A percentile compares a stretch with the other conserved stretches of the same genome.
phyloP scores from a whole-genome alignment of 2,888 invertebrate genomes.

The Drosophila peninsularis region DNA sequence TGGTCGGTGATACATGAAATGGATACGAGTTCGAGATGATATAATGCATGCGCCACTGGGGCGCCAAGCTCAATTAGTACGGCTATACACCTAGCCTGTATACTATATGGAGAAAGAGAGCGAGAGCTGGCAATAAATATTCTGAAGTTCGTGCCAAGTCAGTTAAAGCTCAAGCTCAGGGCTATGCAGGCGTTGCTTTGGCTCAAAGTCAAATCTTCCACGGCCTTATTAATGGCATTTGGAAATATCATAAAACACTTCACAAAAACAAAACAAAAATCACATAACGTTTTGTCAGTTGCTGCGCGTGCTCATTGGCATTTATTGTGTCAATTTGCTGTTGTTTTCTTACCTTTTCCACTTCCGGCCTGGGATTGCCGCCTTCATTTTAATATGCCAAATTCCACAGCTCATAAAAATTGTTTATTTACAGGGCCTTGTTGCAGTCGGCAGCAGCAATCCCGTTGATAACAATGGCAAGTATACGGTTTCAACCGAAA shows the following conservation, averaged over 20 bases:
- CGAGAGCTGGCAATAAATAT: slow-evolving; percentile 5
- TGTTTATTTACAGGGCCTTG: slow-evolving; percentile 60
- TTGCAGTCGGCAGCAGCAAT: slow-evolving; percentile 73
- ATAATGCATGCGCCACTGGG: slow-evolving; percentile 16
- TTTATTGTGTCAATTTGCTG: slow-evolving; percentile 27
- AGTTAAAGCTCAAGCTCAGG: slow-evolving; percentile 38
- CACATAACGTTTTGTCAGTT: slow-evolving; percentile 20
- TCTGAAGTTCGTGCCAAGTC: slow-evolving; percentile 28
- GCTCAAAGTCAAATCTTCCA: slow-evolving; percentile 29
- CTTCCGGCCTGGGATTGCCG: slow-evolving; percentile 42
- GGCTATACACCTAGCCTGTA: not conserved
- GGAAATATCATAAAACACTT: slow-evolving; percentile 38
- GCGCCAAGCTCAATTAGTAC: slow-evolving; percentile 22
- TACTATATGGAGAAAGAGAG: not conserved
- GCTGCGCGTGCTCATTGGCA: slow-evolving; percentile 38
- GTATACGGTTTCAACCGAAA: slow-evolving; percentile 78
- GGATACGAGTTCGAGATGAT: not conserved
- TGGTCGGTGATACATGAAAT: slow-evolving; percentile 25
- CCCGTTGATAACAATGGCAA: slow-evolving; percentile 80
- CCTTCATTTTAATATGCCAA: slow-evolving; percentile 25
- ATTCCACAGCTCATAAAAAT: slow-evolving; percentile 5
- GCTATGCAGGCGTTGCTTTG: slow-evolving; percentile 42
- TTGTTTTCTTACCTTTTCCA: slow-evolving; percentile 22
- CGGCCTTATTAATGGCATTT: slow-evolving; percentile 50
- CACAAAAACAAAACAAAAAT: slow-evolving; percentile 11